A percentile compares a stretch with the other conserved stretches of the same genome.
Evolutionary conservation across 2,797 vertebrate species (phyloP).

Genomic region (Anas bahamensis): DNA sequence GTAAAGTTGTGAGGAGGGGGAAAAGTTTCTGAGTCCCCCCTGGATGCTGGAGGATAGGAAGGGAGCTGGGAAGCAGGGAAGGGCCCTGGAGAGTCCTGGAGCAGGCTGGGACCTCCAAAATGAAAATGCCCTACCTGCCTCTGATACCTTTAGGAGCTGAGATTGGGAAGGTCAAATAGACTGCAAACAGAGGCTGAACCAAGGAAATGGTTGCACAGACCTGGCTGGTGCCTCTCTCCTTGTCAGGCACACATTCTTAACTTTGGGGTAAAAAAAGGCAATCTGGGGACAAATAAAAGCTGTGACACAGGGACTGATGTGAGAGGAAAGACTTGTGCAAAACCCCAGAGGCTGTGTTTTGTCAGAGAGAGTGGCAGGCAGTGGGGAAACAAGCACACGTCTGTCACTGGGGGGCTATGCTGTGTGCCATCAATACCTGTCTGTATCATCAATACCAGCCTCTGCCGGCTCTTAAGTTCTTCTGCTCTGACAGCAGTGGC

Average conservation of each 20-base stretch:
- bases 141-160: neutral
- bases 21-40: neutral
- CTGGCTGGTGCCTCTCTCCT: neutral
- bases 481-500: neutral
- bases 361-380: neutral
- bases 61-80: neutral
- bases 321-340: neutral
- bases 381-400: neutral
- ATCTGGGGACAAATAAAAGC: neutral
- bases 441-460: neutral
- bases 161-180: neutral
- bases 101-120: neutral
- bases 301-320: neutral
- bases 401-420: neutral
- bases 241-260: neutral
- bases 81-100: neutral
- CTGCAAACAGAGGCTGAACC: neutral
- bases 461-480: neutral
- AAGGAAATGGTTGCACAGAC: neutral
- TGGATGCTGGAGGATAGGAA: neutral
- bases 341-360: neutral
- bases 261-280: neutral
- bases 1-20: neutral
- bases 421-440: neutral
- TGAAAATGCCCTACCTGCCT: accelerated